Conservation (phyloP, 2,113 vertebrate species). For the Xyrauchen texanus region DNA sequence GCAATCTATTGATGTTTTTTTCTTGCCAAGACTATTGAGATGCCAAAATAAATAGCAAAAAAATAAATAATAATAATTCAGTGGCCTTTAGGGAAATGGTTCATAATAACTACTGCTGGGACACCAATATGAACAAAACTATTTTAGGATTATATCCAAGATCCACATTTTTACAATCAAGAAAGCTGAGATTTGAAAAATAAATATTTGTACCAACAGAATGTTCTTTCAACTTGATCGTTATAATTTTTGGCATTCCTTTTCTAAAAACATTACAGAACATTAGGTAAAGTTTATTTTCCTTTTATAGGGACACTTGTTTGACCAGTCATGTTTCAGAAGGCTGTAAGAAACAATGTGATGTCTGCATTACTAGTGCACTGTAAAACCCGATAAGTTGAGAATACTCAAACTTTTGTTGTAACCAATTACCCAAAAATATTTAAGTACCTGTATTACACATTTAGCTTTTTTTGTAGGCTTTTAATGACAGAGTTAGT, state of each 20-base stretch:
- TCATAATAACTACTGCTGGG: background rate
- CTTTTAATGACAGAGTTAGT: too few relatives aligned
- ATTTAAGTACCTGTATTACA: too few relatives aligned
- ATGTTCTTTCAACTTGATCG: background rate
- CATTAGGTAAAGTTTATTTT: background rate
- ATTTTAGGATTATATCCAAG: conserved; percentile 4
- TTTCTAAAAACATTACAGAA: background rate
- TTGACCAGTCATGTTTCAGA: too few relatives aligned
- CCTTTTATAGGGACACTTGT: background rate
- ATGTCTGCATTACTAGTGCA: too few relatives aligned
- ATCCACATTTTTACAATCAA: conserved; percentile 1
- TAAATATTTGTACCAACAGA: background rate
- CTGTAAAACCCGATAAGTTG: too few relatives aligned
- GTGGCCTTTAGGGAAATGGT: background rate
- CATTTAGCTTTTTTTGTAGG: too few relatives aligned
- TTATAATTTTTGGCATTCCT: too few relatives aligned
- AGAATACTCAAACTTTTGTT: too few relatives aligned
- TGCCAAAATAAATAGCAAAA: background rate
- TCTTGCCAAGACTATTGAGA: background rate
- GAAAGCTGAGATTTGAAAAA: background rate
- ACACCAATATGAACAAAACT: background rate
- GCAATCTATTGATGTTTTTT: too few relatives aligned
- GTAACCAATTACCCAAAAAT: too few relatives aligned
- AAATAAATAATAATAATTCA: background rate
- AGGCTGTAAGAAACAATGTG: too few relatives aligned